Percentiles rank a stretch among this genome's conserved stretches.
Evolutionary conservation across 2,888 invertebrate species (phyloP).

Genomic region (Alviniconcha strummeri): DNA sequence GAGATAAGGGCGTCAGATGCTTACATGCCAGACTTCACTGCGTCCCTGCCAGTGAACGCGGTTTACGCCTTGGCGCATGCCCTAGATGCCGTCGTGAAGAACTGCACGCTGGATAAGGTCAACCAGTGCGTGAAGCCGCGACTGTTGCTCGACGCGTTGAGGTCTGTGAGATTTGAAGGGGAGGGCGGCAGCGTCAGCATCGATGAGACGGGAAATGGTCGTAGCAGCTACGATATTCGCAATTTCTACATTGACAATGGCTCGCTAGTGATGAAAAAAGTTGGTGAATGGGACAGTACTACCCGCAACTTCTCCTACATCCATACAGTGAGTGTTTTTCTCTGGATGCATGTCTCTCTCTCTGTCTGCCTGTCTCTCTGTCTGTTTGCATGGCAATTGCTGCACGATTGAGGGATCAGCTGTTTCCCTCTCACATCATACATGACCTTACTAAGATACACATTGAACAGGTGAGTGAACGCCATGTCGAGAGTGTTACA

Average conservation of each 20-base stretch:
- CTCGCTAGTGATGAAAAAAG: not conserved
- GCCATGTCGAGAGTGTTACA: too few relatives aligned
- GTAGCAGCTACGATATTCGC: not conserved
- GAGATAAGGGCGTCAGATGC: not conserved
- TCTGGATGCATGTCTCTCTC: too few relatives aligned
- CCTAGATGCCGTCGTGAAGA: not conserved
- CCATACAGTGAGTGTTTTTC: too few relatives aligned
- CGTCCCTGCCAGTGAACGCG: conserved; percentile 12
- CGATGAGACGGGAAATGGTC: not conserved
- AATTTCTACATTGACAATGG: not conserved
- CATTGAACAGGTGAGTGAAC: too few relatives aligned
- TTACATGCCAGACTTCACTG: conserved; percentile 7
- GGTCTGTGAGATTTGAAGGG: not conserved
- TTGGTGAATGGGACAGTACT: not conserved
- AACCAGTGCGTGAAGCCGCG: not conserved
- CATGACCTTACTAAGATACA: too few relatives aligned
- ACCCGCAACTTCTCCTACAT: not conserved
- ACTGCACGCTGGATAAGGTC: not conserved
- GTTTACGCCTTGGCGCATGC: conserved; percentile 16
- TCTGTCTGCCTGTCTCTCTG: too few relatives aligned
- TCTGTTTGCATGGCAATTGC: too few relatives aligned
- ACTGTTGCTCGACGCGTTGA: not conserved
- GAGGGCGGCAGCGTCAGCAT: not conserved
- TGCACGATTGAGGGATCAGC: too few relatives aligned
- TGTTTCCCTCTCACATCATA: too few relatives aligned